These are phyloP conservation scores for Lycaon pictus DNA, from an alignment of 2,113 vertebrate genomes.

Conservation along the genomic window DNA sequence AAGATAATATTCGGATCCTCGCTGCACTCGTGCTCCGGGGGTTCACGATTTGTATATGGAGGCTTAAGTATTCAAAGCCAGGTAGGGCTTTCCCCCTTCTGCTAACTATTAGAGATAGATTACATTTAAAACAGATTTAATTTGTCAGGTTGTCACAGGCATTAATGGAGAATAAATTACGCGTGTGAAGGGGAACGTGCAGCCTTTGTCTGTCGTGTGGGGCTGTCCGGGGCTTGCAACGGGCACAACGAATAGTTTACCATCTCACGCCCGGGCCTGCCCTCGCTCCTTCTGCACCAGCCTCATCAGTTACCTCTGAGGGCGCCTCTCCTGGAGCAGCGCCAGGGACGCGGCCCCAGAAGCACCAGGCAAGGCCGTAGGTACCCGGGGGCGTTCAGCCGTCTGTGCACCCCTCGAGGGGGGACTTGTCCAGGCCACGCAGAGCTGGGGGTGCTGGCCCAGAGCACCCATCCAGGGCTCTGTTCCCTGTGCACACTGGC, in stretches of 20 bases:
- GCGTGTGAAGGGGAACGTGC: not conserved
- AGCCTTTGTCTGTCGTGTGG: not conserved
- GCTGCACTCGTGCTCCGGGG: not conserved
- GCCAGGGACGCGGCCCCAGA: fast-evolving
- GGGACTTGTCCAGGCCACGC: not conserved
- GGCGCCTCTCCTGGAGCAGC: fast-evolving
- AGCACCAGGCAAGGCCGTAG: fast-evolving
- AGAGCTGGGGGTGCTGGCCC: fast-evolving
- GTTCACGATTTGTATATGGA: conserved; percentile 19
- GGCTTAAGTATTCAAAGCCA: conserved; percentile 46
- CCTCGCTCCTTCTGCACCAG: fast-evolving
- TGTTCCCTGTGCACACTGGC: too few species aligned
- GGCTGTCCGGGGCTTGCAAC: not conserved
- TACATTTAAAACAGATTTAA: conserved; percentile 70
- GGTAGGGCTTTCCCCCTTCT: not conserved
- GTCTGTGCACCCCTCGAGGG: fast-evolving
- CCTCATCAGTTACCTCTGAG: not conserved
- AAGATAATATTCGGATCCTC: conserved; percentile 20
- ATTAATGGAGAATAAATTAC: conserved; percentile 46
- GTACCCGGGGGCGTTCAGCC: fast-evolving
- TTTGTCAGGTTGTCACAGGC: conserved; percentile 70
- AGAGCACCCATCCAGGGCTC: fast-evolving
- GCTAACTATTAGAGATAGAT: conserved; percentile 76
- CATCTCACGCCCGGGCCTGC: not conserved
- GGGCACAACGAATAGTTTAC: not conserved